Evolutionary conservation across 2,888 invertebrate species (phyloP), one percentile per base, ranked within the genome.

Genomic region (Resseliella maxima): DNA sequence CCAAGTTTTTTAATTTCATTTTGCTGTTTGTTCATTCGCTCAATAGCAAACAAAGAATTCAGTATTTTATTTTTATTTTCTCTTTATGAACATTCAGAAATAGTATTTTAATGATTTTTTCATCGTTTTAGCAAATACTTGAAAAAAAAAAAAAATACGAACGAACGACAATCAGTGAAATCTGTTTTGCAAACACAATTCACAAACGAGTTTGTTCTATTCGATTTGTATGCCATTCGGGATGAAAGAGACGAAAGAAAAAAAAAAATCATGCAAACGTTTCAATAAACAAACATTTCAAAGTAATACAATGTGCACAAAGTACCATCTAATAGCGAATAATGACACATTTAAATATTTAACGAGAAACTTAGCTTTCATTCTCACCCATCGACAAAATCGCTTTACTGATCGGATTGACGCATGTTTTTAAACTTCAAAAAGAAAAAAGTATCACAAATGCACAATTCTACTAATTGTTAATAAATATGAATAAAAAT

Each of bases 101-200:
- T 59, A 24, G 24, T 59, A 72, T 72, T 72, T 72, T 72, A 31
- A 72, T 15, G 35, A 72, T 72, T 72, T 31, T 72, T 72, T 72
- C 72, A 31, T 72, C 72, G 35, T 72, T 5, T 35, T 0, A 72
- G 72, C 35, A 72, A 72, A 72, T 72, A 72, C 27, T 24, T 24
- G n/a, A 3, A 24, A 3, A n/a, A 24, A n/a, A 15, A n/a, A 59
- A 6, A 59, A 24, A 59, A 24, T 6, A 24, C 1, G 24, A 59
- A 35, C 59, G 27, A 59, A 27, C 27, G 27, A 59, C 59, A 72
- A 72, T 72, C 72, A 72, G 72, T 72, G 2, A 72, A 72, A 27
- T 72, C 72, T 35, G 31, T 35, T 72, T 31, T 3, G 31, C 31
- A 31, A 72, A 72, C 3, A 35, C 31, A 72, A 8, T 41, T 12